Evolutionary conservation across 1,140 invertebrate species (phyloP).

Genomic region (Varroa destructor): DNA sequence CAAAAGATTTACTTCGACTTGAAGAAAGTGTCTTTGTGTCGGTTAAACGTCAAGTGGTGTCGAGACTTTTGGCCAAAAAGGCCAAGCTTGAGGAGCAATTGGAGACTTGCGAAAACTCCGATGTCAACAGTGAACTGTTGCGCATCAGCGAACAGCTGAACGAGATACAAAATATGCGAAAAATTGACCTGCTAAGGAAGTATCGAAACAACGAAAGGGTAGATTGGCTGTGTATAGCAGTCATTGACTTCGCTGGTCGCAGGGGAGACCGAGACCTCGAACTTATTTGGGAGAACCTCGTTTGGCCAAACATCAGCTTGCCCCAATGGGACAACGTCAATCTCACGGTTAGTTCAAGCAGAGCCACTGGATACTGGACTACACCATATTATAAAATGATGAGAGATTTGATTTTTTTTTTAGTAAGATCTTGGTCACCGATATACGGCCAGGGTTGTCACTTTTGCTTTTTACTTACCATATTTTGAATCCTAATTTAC

Average conservation of each 20-base stretch:
- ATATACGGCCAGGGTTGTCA: too few species aligned
- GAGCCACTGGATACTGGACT: too few species aligned
- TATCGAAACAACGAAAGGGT: neutral
- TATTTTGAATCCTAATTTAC: too few species aligned
- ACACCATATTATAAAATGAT: too few species aligned
- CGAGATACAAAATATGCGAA: neutral
- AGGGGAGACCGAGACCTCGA: neutral
- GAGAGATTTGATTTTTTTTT: too few species aligned
- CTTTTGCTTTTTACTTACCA: too few species aligned
- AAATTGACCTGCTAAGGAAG: constrained; percentile 1
- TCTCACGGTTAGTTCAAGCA: too few species aligned
- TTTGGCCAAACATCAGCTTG: neutral
- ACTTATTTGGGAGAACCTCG: constrained; percentile 6
- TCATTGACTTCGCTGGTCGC: constrained; percentile 23
- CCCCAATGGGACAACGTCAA: neutral
- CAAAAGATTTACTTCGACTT: neutral
- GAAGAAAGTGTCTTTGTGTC: neutral
- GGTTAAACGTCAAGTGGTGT: neutral
- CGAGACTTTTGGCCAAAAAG: neutral
- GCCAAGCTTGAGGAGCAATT: neutral
- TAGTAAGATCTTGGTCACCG: too few species aligned
- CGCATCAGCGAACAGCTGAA: neutral
- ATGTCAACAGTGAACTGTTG: neutral
- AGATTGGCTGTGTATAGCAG: constrained; percentile 3
- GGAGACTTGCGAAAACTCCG: neutral